Base-by-base conservation (phyloP, 1,140 invertebrate genomes). In the Thaumetopoea pityocampa region DNA sequence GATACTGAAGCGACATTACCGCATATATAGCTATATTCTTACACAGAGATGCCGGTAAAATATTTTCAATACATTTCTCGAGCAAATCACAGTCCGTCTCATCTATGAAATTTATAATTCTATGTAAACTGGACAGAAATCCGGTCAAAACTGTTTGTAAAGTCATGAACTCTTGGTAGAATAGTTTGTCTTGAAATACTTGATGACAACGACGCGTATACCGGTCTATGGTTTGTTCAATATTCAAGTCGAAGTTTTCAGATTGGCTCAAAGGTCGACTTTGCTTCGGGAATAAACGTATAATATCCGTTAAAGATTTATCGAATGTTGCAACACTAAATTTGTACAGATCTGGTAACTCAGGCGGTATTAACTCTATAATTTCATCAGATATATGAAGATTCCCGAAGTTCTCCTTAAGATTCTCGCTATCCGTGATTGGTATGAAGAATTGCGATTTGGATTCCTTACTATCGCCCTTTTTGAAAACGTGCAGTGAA, bases 371-470 rank as follows among this genome's bases (percentile, higher is more conserved):
- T n/a, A 86, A 50, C 26, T 85, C 80, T 3, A 52, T 50, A 37
- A 83, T 74, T 15, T 83, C 77, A 3, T 85, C 79, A 0, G 66
- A 45, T 4, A 82, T 62, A 53, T 78, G 56, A 2, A 82, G 33
- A 51, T 79, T 78, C 0, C 78, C 74, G 33, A 79, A 82, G 0
- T 61, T 69, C n/a, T 81, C 69, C 36, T 64, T 68, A 3, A 67
- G 5, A 46, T 55, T 51, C 6, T 74, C 68, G n/a, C 46, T 65
- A 10, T 81, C 74, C 0, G 59, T 61, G n/a, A 86, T 76, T 0
- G 82, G 74, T 37, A 86, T 78, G 19, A 85, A 86, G 51, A 86
- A 86, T 38, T 85, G 73, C 0, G 81, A 84, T 67, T 81, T 84
- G 0, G 80, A 80, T 43, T 80, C 80, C 46, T 71, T 82, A 7